Evolutionary conservation across 2,113 vertebrate genomes (phyloP).

Genomic region (Myotis brandtii): DNA sequence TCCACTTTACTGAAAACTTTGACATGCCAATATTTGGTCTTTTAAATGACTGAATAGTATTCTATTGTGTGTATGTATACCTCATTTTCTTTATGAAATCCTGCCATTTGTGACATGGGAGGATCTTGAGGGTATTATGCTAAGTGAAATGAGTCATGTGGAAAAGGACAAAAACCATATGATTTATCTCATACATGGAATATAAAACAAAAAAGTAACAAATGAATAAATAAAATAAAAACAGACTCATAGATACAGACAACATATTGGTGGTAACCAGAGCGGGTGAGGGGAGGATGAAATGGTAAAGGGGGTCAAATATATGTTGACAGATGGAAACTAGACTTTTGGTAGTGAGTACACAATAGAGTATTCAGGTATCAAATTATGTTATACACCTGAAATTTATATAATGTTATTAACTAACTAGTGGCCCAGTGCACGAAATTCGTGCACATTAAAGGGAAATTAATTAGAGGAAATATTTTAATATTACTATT

Average conservation of each 20-base stretch:
- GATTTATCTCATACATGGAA: neutral
- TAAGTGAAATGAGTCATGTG: neutral
- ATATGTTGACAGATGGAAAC: neutral
- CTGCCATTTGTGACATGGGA: neutral
- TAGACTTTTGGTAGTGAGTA: neutral
- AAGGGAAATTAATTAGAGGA: too few relatives aligned
- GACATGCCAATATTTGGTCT: neutral
- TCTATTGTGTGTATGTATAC: neutral
- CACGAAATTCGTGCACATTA: too few relatives aligned
- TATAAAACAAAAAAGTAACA: neutral
- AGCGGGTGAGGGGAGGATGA: neutral
- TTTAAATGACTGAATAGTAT: neutral
- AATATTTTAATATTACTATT: too few relatives aligned
- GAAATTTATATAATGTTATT: neutral
- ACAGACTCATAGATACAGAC: neutral
- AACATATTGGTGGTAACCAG: neutral
- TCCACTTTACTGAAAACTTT: neutral
- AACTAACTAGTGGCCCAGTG: neutral
- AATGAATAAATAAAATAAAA: neutral
- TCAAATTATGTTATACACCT: neutral
- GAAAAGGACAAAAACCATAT: neutral
- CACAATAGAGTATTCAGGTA: neutral
- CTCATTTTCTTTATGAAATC: neutral
- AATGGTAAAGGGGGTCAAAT: neutral
- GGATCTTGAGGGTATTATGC: neutral